Percentiles rank a stretch among this genome's conserved stretches.
Conservation (phyloP, 2,888 invertebrate species). For the Melipona beecheii region DNA sequence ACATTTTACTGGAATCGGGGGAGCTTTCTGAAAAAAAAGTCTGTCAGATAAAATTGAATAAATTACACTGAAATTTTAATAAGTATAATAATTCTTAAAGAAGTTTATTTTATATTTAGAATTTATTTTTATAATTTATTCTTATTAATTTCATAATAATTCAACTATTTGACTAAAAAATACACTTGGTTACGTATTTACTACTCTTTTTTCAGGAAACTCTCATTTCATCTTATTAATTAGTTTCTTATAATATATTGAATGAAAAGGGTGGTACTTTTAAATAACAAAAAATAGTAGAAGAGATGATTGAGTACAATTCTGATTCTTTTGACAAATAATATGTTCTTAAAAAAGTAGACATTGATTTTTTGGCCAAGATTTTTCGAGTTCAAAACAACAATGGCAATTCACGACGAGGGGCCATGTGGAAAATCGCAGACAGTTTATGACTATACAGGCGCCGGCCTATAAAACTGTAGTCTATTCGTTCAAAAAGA, state of each 20-base stretch:
- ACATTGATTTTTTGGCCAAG: background rate
- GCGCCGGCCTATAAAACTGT: constrained; percentile 77
- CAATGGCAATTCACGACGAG: constrained; percentile 53
- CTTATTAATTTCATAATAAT: too few species aligned
- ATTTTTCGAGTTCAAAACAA: constrained; percentile 30
- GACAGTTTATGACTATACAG: constrained; percentile 79
- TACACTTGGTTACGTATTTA: too few species aligned
- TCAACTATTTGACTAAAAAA: too few species aligned
- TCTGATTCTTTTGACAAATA: too few species aligned
- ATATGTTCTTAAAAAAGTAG: background rate
- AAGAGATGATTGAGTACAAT: background rate
- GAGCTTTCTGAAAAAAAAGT: background rate
- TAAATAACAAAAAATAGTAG: too few species aligned
- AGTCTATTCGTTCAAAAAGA: constrained; percentile 63
- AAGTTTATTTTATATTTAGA: too few species aligned
- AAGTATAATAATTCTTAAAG: too few species aligned
- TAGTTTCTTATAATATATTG: background rate
- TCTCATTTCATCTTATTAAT: background rate
- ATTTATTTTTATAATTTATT: too few species aligned
- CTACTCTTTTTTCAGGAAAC: too few species aligned
- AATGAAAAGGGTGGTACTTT: too few species aligned
- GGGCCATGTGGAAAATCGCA: constrained; percentile 80
- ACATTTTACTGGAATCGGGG: background rate
- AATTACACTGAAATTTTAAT: background rate
- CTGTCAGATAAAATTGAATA: background rate